Percentiles rank a stretch among this genome's conserved stretches.
phyloP scores from a whole-genome alignment of 2,888 invertebrate genomes.

The Dione vanillae region DNA sequence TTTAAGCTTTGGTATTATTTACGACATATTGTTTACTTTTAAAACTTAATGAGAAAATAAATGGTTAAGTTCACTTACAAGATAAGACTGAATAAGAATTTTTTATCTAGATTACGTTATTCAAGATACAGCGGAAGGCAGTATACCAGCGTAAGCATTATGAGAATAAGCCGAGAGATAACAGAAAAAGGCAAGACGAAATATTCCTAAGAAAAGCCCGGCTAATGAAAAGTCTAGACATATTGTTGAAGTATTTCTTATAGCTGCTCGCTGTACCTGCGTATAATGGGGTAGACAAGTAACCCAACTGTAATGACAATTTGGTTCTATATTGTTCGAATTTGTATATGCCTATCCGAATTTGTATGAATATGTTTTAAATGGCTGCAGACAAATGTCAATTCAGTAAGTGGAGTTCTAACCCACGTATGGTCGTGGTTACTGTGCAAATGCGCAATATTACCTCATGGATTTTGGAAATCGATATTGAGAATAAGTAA shows the following conservation, averaged over 20 bases:
- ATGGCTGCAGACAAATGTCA: no score
- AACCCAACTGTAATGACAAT: no score
- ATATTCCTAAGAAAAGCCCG: conserved; percentile 34
- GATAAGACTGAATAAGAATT: conserved; percentile 12
- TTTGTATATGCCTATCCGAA: no score
- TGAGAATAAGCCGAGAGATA: conserved; percentile 18
- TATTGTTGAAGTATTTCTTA: conserved; percentile 49
- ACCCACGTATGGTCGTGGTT: no score
- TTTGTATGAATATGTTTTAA: no score
- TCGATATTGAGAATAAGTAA: no score
- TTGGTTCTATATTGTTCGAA: no score
- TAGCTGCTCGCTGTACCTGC: no score
- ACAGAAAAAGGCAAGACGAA: conserved; percentile 23
- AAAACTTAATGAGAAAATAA: background rate
- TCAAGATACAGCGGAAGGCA: background rate
- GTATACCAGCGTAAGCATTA: conserved; percentile 16
- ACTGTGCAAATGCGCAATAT: no score
- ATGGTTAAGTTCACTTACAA: background rate
- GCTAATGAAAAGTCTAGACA: conserved; percentile 69
- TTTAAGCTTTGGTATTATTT: conserved; percentile 33
- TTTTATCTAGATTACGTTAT: conserved; percentile 15
- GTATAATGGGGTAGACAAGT: background rate
- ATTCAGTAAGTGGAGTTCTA: no score
- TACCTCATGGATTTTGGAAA: no score
- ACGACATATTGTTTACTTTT: conserved; percentile 12